Base-by-base conservation (phyloP, 2,888 invertebrate genomes). In the Oligia strigilis region DNA sequence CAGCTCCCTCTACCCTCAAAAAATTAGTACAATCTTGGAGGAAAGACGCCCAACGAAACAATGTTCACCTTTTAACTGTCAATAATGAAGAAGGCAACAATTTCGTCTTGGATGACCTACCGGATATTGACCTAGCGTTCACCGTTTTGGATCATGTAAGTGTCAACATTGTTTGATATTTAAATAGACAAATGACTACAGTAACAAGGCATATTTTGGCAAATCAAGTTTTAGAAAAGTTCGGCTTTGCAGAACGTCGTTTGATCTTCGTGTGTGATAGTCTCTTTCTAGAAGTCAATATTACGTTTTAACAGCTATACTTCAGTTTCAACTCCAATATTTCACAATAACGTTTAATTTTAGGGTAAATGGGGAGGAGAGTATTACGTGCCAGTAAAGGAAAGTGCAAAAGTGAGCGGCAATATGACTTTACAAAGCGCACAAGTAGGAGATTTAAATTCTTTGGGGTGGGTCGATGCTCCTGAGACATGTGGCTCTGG, bases 111-210 rank as follows among this genome's bases (percentile, higher is more conserved):
- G 91, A 90, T 52, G 85, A 93, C 70, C 71, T 93, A n/a, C 92
- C 94, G 0, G 88, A 92, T 64, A 80, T 92, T 36, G 89, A 93
- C 81, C 85, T 94, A 52, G 91, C 91, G 1, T 91, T 88, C 70
- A 93, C 90, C 64, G 87, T 93, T n/a, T 75, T 93, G 3, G 80
- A 91, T 71, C 84, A 93, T 75, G 94, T 93, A 87, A 90, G 93
- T 88, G 43, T 77, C 2, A 52, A 40, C 2, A 66, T 49, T 60
- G 1, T 52, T 36, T 49, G 9, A 36, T 52, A 62, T 80, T 36
- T 13, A 64, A 52, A 62, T 29, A 64, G 1, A 29, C 49, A 1
- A 14, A 40, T 58, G 29, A 29, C 40, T 71, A n/a, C 52, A 70
- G 23, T 52, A 52, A 55, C 5, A 13, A 9, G 5, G 40, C 11